Percentiles rank a stretch among this genome's conserved stretches.
phyloP scores from a whole-genome alignment of 2,113 vertebrate genomes.

The Rhipidura dahli region DNA sequence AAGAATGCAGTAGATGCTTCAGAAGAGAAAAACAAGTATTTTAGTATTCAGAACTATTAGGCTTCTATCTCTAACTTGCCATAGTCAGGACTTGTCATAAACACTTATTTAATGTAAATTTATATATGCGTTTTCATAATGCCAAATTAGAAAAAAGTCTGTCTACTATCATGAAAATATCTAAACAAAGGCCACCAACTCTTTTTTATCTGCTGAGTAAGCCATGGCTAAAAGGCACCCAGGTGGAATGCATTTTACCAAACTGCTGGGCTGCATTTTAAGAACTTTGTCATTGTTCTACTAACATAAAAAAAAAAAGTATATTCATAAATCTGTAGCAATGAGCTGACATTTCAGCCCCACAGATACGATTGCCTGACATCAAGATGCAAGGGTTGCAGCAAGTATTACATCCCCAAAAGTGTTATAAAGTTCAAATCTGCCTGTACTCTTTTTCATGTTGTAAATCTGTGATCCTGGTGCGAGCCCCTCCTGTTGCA shows the following conservation, averaged over 20 bases:
- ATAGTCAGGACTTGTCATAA: background rate
- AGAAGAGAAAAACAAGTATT: background rate
- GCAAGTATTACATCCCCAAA: slow-evolving; percentile 47
- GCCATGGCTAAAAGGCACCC: background rate
- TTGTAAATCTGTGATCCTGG: slow-evolving; percentile 39
- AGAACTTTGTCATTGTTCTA: background rate
- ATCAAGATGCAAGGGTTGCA: slow-evolving; percentile 2
- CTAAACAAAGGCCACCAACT: background rate
- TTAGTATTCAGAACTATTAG: background rate
- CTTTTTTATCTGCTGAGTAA: background rate
- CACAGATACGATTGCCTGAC: background rate
- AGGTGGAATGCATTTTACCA: background rate
- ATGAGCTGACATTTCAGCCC: slow-evolving; percentile 36
- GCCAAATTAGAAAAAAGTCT: background rate
- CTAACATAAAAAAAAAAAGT: background rate
- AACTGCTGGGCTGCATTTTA: background rate
- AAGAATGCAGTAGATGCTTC: background rate
- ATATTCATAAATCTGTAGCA: slow-evolving; percentile 48
- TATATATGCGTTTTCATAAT: background rate
- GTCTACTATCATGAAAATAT: background rate
- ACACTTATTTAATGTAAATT: background rate
- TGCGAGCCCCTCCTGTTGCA: slow-evolving; percentile 35
- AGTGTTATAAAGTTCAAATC: slow-evolving; percentile 51
- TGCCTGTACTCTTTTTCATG: background rate
- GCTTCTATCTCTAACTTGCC: background rate